phyloP scores from a whole-genome alignment of 2,888 invertebrate species.

The Spicauda simplicius region DNA sequence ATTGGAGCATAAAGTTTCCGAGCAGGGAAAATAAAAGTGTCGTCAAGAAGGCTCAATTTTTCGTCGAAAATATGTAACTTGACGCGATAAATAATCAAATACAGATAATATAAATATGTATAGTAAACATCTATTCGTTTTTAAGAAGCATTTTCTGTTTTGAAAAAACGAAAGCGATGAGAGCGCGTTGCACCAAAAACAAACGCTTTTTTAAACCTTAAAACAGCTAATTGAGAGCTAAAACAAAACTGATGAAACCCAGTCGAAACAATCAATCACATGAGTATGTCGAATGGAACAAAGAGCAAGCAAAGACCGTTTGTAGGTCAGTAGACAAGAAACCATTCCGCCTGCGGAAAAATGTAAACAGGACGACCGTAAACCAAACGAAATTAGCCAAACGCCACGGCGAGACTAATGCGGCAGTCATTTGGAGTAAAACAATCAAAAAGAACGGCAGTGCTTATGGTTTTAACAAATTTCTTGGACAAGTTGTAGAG shows the following conservation, averaged over 20 bases:
- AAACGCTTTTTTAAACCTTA: background rate
- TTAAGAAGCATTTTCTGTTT: too few species aligned
- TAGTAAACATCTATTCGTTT: too few species aligned
- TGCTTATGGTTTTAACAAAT: background rate
- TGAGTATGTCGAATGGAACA: conserved; percentile 41
- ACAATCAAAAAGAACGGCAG: conserved; percentile 14
- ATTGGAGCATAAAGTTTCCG: conserved; percentile 1
- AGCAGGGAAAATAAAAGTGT: background rate
- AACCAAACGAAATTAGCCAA: conserved; percentile 65
- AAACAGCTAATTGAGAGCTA: conserved; percentile 14
- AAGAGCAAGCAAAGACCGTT: conserved; percentile 45
- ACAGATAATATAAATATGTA: too few species aligned
- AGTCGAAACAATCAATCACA: conserved; percentile 22
- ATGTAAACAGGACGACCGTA: conserved; percentile 68
- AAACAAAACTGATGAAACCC: conserved; percentile 40
- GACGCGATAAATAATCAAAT: too few species aligned
- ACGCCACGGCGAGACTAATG: conserved; percentile 16
- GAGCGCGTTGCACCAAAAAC: background rate
- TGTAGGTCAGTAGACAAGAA: conserved; percentile 61
- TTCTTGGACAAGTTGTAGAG: background rate
- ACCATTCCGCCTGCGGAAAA: conserved; percentile 57
- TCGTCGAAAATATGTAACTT: background rate
- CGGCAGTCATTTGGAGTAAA: conserved; percentile 13
- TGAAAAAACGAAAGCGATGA: background rate
- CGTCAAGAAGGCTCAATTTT: background rate